Percentiles rank a stretch among this genome's conserved stretches.
Conservation (phyloP, 1,140 invertebrate genomes). For the Sinonovacula constricta region DNA sequence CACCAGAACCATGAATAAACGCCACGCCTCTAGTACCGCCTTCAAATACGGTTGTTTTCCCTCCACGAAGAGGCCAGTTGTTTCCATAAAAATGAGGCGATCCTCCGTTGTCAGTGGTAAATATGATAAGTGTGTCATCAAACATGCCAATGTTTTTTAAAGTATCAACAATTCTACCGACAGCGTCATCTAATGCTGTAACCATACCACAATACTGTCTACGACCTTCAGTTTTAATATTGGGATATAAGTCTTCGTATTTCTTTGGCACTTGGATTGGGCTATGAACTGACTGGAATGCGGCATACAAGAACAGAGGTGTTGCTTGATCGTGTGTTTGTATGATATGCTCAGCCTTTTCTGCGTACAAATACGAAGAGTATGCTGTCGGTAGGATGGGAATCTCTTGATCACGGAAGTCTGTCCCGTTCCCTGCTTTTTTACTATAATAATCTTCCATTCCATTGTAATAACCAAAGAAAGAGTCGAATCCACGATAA, state of each 20-base stretch:
- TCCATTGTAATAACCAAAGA: constrained; percentile 78
- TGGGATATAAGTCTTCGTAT: constrained; percentile 47
- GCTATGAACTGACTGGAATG: constrained; percentile 74
- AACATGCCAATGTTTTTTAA: constrained; percentile 77
- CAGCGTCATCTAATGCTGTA: constrained; percentile 77
- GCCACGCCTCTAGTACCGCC: constrained; percentile 66
- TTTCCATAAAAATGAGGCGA: constrained; percentile 62
- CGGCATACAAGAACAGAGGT: constrained; percentile 73
- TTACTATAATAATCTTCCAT: constrained; percentile 73
- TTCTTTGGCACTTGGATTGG: constrained; percentile 64
- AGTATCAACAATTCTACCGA: constrained; percentile 76
- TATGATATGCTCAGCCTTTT: constrained; percentile 59
- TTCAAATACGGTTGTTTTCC: constrained; percentile 68
- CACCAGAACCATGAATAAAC: constrained; percentile 54
- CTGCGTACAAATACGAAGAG: constrained; percentile 58
- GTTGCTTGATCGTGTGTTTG: constrained; percentile 52
- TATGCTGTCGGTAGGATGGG: too few relatives aligned
- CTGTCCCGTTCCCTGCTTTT: constrained; percentile 29
- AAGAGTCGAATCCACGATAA: constrained; percentile 79
- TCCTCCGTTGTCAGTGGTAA: constrained; percentile 77
- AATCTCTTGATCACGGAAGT: constrained; percentile 53
- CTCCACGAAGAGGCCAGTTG: constrained; percentile 67
- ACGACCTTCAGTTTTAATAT: constrained; percentile 52
- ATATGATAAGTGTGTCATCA: constrained; percentile 77
- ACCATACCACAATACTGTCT: constrained; percentile 75